Evolutionary conservation across 1,140 invertebrate species (phyloP), one percentile per base, ranked within the genome.

Genomic region (Aphelenchoides avenae): DNA sequence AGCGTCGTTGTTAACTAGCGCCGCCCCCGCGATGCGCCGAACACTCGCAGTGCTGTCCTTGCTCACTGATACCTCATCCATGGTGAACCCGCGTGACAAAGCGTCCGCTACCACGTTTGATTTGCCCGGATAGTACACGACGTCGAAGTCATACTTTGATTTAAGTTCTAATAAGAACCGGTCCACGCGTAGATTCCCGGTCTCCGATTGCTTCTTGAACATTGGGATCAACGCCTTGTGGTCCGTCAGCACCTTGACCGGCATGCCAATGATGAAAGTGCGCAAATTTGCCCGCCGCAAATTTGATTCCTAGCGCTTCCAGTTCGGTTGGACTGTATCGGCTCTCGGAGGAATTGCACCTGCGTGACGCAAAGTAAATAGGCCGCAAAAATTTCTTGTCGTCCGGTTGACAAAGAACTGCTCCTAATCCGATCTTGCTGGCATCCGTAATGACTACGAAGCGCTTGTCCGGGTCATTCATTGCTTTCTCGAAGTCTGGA

Each of bases 391-490:
- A 31, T 18, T 36, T 30, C 13, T 64, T 41, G 18, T 59, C 49
- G 37, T 65, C 55, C 24, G 51, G 26, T 48, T 71, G 69, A 2
- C 15, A 54, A 9, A 71, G 41, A 26, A 71, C 54, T 13, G 57
- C 61, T 11, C 60, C 59, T 6, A 69, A 41, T n/a, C 42, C 34
- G 5, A 42, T 11, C 18, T 49, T 46, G 11, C 46, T 44, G 7
- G 68, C 68, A 42, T 71, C 68, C 2, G 55, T 65, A 27, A 59
- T 24, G 26, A 70, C 36, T 15, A 52, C 43, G 29, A 71, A 71
- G 22, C 39, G 26, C 37, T 47, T 51, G 41, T 51, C 27, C 3
- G 24, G 18, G n/a, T 53, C 57, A 27, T 33, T 20, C 13, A 13
- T 3, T 0, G 57, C 57, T 11, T 30, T 48, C 1, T 39, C 41